These are phyloP conservation scores for Aplysia californica DNA, from an alignment of 1,140 invertebrate species.

Conservation along the genomic window DNA sequence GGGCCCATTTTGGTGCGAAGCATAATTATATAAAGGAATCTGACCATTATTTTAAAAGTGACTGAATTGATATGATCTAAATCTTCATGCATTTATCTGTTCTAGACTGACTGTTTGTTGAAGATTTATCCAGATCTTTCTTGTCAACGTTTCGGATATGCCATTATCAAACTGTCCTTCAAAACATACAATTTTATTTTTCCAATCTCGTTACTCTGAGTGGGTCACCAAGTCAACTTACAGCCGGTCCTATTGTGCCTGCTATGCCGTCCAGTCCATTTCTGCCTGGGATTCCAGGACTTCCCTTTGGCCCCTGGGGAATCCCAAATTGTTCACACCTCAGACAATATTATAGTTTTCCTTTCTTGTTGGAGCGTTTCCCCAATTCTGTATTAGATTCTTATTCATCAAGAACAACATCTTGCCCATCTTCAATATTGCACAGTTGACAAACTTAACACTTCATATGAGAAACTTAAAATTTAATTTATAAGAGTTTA, in stretches of 20 bases:
- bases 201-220: too few species aligned
- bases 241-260: conserved; percentile 54
- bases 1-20: too few species aligned
- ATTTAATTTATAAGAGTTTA: too few species aligned
- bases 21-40: too few species aligned
- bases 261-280: conserved; percentile 78
- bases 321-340: too few species aligned
- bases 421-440: neutral
- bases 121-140: too few species aligned
- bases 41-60: neutral
- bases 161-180: neutral
- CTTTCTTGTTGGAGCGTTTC: too few species aligned
- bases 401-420: neutral
- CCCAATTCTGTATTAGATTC: too few species aligned
- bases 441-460: neutral
- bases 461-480: neutral
- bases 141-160: too few species aligned
- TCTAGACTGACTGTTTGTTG: too few species aligned
- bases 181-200: neutral
- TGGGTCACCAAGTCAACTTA: too few species aligned
- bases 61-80: neutral
- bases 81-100: neutral
- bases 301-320: conserved; percentile 48
- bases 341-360: too few species aligned
- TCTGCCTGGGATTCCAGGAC: conserved; percentile 60